phyloP scores from a whole-genome alignment of 2,113 vertebrate species.

The Campylomormyrus tamandua region DNA sequence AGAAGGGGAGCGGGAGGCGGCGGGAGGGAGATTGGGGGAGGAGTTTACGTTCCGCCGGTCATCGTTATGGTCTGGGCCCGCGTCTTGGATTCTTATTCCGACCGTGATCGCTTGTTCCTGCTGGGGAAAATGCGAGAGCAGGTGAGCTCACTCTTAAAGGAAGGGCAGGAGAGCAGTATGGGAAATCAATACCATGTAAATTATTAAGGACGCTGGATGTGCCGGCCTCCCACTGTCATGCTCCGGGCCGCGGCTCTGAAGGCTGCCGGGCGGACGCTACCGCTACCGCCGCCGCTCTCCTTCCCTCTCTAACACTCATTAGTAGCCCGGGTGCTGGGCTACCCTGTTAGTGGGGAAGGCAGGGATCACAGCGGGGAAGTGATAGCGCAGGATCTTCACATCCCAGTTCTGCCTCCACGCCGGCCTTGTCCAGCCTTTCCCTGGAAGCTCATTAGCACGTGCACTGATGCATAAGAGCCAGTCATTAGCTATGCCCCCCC shows the following conservation, averaged over 20 bases:
- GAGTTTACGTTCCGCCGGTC: not conserved
- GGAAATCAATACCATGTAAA: slow-evolving; percentile 92
- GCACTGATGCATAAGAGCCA: slow-evolving; percentile 99
- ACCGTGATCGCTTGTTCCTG: not conserved
- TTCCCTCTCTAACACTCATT: slow-evolving; percentile 93
- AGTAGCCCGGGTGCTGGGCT: slow-evolving; percentile 74
- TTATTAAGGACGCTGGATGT: slow-evolving; percentile 89
- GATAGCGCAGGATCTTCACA: slow-evolving; percentile 92
- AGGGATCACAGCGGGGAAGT: slow-evolving; percentile 98
- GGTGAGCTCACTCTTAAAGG: slow-evolving; percentile 67
- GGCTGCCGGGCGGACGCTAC: slow-evolving; percentile 85
- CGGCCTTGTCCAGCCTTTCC: slow-evolving; percentile 90
- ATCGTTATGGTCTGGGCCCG: not conserved
- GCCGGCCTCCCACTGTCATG: slow-evolving; percentile 78
- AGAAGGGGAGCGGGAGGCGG: not conserved
- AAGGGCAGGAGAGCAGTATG: slow-evolving; percentile 45
- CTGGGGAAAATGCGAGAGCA: slow-evolving; percentile 34
- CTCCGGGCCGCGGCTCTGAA: slow-evolving; percentile 69
- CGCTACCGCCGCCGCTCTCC: slow-evolving; percentile 53
- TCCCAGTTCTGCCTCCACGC: slow-evolving; percentile 87
- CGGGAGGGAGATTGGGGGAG: not conserved
- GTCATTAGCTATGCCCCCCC: slow-evolving; percentile 96
- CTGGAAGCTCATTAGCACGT: slow-evolving; percentile 99
- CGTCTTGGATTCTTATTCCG: not conserved
- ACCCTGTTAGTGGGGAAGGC: slow-evolving; percentile 95